These are phyloP conservation scores for Pristis pectinata DNA, from an alignment of 2,797 vertebrate species.

Conservation along the genomic window DNA sequence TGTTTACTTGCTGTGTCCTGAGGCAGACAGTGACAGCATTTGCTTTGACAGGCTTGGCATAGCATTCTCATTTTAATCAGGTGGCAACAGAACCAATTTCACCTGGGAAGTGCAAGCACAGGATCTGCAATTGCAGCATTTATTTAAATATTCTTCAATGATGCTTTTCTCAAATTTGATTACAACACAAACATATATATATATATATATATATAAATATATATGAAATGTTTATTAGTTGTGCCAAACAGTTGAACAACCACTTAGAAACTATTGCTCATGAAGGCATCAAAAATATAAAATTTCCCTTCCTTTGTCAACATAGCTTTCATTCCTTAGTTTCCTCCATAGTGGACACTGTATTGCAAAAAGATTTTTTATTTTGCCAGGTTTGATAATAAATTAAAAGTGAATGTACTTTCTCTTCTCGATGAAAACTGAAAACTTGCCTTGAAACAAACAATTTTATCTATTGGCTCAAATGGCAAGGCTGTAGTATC, in stretches of 20 bases:
- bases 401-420: background rate
- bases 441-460: background rate
- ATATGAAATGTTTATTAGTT: background rate
- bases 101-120: background rate
- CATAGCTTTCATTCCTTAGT: background rate
- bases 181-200: background rate
- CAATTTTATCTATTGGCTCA: background rate
- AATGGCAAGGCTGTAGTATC: background rate
- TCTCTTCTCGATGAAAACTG: background rate
- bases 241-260: background rate
- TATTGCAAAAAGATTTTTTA: background rate
- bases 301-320: background rate
- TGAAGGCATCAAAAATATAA: background rate
- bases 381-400: background rate
- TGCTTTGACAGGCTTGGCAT: conserved; percentile 18
- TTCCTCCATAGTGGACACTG: background rate
- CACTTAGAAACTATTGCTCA: background rate
- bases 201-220: background rate
- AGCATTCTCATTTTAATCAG: conserved; percentile 33
- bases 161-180: background rate
- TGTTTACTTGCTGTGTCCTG: conserved; percentile 28
- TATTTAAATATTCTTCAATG: conserved; percentile 7
- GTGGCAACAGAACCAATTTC: conserved; percentile 12
- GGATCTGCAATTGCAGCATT: background rate
- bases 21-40: conserved; percentile 31